Conservation (phyloP, 2,113 vertebrate genomes). For the Rhynchomys soricoides region DNA sequence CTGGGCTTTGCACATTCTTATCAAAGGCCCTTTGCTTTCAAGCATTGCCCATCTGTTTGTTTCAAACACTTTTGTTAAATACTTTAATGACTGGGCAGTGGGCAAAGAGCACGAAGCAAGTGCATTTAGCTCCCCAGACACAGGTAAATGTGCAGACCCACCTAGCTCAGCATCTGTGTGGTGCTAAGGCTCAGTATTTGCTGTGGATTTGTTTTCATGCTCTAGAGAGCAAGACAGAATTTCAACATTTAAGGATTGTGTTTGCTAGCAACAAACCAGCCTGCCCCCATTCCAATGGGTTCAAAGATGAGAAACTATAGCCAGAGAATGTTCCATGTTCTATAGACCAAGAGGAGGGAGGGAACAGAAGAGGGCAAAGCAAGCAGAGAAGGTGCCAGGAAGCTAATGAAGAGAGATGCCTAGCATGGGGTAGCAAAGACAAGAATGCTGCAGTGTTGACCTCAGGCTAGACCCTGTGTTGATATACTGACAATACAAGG, state of each 20-base stretch:
- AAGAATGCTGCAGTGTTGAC: accelerated
- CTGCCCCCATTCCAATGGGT: not conserved
- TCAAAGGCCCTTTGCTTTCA: not conserved
- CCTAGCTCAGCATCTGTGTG: not conserved
- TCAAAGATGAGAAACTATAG: not conserved
- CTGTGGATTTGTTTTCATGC: not conserved
- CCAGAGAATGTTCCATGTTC: not conserved
- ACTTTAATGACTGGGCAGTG: accelerated
- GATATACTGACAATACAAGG: accelerated
- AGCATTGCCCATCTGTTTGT: accelerated
- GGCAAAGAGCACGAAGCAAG: accelerated
- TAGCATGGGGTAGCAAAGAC: not conserved
- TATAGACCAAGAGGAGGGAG: not conserved
- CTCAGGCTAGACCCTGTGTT: not conserved
- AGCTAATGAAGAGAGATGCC: accelerated
- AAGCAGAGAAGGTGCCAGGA: accelerated
- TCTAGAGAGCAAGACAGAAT: not conserved
- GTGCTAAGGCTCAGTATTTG: accelerated
- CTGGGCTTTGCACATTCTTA: not conserved
- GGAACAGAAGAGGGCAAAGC: too few relatives aligned
- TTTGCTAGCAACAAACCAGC: not conserved
- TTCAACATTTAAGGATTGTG: not conserved
- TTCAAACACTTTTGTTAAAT: not conserved
- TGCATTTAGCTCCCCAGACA: not conserved
- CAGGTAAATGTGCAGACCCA: not conserved